Evolutionary conservation across 1,140 invertebrate species (phyloP), one percentile per base, ranked within the genome.

Genomic region (Gryllus bimaculatus): DNA sequence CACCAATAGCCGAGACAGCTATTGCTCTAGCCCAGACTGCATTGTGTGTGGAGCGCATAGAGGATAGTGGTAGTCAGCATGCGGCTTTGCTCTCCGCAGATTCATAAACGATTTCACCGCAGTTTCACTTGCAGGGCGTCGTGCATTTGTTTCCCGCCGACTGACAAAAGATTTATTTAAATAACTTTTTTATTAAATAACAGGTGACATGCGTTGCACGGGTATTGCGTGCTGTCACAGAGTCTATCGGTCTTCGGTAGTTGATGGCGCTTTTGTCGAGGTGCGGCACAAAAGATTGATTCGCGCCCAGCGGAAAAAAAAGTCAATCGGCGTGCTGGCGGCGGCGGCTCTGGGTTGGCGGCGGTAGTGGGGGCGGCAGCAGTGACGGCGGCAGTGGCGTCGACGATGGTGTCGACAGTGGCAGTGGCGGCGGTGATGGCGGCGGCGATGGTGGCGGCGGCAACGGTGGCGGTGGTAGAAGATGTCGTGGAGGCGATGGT

Each of bases 111-210:
- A 66, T 66, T 66, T 66, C 54, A 66, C 18, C 54, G 54, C 54
- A 66, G 18, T 66, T 10, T 66, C 54, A 66, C 54, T 66, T 66
- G 54, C 10, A 66, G 10, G 10, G 54, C 18, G 54, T 66, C 54
- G 10, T 18, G 54, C 18, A 18, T 66, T 66, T 66, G 54, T 66
- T 13, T 18, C 26, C 26, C 26, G 26, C 10, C 10, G 54, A 3
- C 18, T 10, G 54, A 18, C 10, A 18, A 10, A 66, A 66, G 54
- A 66, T 66, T 66, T 66, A 66, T 66, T 66, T 66, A 66, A 66
- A 66, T 66, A 66, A 66, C 54, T 66, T 66, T 39, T 66, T 66
- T 66, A 66, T 66, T 66, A 66, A 66, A 66, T 66, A 66, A 66
- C 54, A 66, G 54, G 54, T 66, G 54, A 66, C 54, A 66, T 7